Evolutionary conservation across 2,797 vertebrate genomes (phyloP).

Genomic region (Tokudaia tokunoshimensis): DNA sequence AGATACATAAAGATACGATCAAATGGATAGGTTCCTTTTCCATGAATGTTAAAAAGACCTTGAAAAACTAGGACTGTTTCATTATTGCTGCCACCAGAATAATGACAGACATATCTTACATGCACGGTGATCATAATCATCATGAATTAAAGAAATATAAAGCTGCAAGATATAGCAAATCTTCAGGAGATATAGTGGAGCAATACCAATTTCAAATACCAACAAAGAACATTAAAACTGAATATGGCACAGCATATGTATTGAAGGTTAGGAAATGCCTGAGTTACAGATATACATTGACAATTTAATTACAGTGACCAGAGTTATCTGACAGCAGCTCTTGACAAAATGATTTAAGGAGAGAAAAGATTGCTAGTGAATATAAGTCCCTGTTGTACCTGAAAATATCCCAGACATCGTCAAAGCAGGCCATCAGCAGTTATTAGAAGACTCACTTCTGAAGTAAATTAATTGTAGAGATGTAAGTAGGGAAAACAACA

Average conservation of each 20-base stretch:
- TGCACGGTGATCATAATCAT: not conserved
- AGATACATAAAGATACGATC: not conserved
- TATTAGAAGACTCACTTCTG: slow-evolving; percentile 6
- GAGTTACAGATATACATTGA: not conserved
- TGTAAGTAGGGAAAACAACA: not conserved
- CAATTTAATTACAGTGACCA: slow-evolving; percentile 14
- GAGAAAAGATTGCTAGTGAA: not conserved
- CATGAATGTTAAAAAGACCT: not conserved
- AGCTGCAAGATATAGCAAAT: not conserved
- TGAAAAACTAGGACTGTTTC: not conserved
- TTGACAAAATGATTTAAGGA: not conserved
- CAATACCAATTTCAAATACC: not conserved
- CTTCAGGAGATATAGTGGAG: not conserved
- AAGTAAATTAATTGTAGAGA: not conserved
- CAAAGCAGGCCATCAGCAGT: not conserved
- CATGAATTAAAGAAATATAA: not conserved
- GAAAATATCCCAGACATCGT: slow-evolving; percentile 43
- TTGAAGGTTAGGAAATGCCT: not conserved
- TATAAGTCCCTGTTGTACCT: not conserved
- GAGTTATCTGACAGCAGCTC: not conserved
- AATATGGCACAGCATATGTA: not conserved
- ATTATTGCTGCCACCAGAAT: not conserved
- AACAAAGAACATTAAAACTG: not conserved
- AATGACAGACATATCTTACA: not conserved
- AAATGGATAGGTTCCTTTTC: not conserved